Evolutionary conservation across 2,113 vertebrate species (phyloP), one percentile per base, ranked within the genome.

Genomic region (Tragelaphus scriptus): DNA sequence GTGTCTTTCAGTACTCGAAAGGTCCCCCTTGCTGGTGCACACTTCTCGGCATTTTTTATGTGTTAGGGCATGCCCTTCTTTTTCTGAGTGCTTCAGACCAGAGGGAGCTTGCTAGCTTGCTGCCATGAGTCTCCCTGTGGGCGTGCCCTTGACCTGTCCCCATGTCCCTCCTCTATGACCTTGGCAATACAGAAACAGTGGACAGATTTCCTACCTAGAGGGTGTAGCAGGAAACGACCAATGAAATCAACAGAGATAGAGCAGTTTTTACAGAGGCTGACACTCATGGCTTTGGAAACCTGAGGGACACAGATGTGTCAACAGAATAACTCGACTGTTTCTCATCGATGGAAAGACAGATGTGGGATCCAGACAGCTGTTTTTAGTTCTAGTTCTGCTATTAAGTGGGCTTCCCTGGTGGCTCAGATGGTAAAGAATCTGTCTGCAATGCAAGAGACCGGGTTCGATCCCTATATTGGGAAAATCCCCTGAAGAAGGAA

Each of bases 131-230:
- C 23, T 94, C 30, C 58, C 56, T 51, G 10, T 17, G 23, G 61
- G 47, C 0, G 2, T 81, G 85, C 65, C 81, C 10, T 55, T 58
- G 28, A 21, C 89, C 53, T 15, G 1, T 51, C 68, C 59, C 6
- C 19, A 25, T 15, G 63, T 53, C 59, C 51, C 81, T 79, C 23
- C 75, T 91, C 63, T 44, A 7, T 96, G 85, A 96, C 88, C 90
- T 94, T 47, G 13, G 0, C 8, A 59, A 44, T 71, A 79, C 28
- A 49, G 75, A 61, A 92, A 68, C 51, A 53, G 55, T 28, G 85
- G 58, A 63, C 90, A 86, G 88, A 96, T 90, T 97, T 98, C 96
- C 90, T 97, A 82, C 94, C 88, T 89, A 84, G 59, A 88, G 97
- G 94, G 65, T 85, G 65, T 88, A 81, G 91, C 97, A 88, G 55